Evolutionary conservation across 2,888 invertebrate species (phyloP).

Genomic region (Cephonodes hylas): DNA sequence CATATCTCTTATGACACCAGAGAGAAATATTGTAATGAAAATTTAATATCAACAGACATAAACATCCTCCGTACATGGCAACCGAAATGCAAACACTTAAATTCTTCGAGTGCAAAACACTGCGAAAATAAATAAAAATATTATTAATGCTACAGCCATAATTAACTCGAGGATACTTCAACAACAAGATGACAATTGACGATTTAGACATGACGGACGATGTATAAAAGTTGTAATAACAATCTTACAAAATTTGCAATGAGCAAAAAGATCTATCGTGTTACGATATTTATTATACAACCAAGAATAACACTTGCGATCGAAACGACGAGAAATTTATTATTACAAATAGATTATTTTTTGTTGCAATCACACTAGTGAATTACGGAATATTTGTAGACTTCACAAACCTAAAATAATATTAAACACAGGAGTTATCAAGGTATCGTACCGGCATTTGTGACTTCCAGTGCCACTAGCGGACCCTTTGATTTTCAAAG

Average conservation of each 20-base stretch:
- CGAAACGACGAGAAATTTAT: too few species aligned
- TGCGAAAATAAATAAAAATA: conserved; percentile 25
- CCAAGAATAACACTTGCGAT: too few species aligned
- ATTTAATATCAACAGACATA: conserved; percentile 20
- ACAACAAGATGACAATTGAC: conserved; percentile 28
- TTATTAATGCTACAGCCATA: conserved; percentile 30
- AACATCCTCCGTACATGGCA: conserved; percentile 16
- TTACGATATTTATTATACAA: too few species aligned
- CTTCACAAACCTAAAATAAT: too few species aligned
- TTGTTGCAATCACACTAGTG: too few species aligned
- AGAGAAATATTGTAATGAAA: conserved; percentile 15
- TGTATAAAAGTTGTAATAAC: neutral
- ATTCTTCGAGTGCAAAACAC: conserved; percentile 30
- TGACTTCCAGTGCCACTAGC: too few species aligned
- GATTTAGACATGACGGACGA: conserved; percentile 15
- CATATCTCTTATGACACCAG: conserved; percentile 11
- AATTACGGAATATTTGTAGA: too few species aligned
- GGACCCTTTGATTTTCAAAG: too few species aligned
- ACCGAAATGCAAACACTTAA: conserved; percentile 42
- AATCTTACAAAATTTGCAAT: neutral
- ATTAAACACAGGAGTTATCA: too few species aligned
- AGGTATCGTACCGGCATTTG: too few species aligned
- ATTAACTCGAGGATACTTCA: conserved; percentile 46
- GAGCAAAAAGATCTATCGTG: neutral
- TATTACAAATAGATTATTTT: too few species aligned